These are phyloP conservation scores for Megalonaias nervosa DNA, from an alignment of 1,140 invertebrate genomes.

Conservation along the genomic window DNA sequence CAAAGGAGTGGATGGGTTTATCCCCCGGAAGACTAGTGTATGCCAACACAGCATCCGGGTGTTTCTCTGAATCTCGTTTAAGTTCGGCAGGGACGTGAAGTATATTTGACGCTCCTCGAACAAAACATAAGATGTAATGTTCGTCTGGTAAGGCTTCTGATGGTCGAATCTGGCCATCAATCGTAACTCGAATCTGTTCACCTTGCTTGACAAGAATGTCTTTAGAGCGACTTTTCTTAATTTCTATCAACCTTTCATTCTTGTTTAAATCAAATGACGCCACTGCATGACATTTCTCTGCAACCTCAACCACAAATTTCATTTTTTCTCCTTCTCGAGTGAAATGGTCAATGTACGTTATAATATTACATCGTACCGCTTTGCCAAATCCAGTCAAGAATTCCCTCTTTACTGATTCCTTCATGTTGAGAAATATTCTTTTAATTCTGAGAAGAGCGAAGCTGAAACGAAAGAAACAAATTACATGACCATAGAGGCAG, in stretches of 20 bases:
- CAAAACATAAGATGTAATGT: slow-evolving; percentile 37
- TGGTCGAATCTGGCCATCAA: slow-evolving; percentile 47
- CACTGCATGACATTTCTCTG: slow-evolving; percentile 31
- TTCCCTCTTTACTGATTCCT: slow-evolving; percentile 47
- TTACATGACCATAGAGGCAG: too few relatives aligned
- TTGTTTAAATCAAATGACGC: slow-evolving; percentile 2
- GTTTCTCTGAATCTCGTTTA: slow-evolving; percentile 45
- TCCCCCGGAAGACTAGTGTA: slow-evolving; percentile 26
- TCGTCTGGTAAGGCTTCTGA: slow-evolving; percentile 24
- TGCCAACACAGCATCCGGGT: slow-evolving; percentile 41
- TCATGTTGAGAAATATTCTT: slow-evolving; percentile 51
- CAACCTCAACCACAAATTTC: slow-evolving; percentile 38
- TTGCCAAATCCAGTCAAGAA: slow-evolving; percentile 42
- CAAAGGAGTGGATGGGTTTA: slow-evolving; percentile 30
- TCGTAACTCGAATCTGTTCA: slow-evolving; percentile 27
- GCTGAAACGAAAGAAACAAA: slow-evolving; percentile 26
- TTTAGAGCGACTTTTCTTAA: slow-evolving; percentile 43
- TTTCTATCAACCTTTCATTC: slow-evolving; percentile 17
- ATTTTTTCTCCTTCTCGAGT: slow-evolving; percentile 33
- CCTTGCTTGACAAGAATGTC: slow-evolving; percentile 38
- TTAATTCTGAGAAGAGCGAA: slow-evolving; percentile 42
- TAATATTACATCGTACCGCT: slow-evolving; percentile 39
- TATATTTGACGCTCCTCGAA: slow-evolving; percentile 35
- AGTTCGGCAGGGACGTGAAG: slow-evolving; percentile 44
- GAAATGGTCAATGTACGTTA: slow-evolving; percentile 43